Evolutionary conservation across 2,888 invertebrate species (phyloP), one percentile per base, ranked within the genome.

Genomic region (Scaptomyza cyrtandrae): DNA sequence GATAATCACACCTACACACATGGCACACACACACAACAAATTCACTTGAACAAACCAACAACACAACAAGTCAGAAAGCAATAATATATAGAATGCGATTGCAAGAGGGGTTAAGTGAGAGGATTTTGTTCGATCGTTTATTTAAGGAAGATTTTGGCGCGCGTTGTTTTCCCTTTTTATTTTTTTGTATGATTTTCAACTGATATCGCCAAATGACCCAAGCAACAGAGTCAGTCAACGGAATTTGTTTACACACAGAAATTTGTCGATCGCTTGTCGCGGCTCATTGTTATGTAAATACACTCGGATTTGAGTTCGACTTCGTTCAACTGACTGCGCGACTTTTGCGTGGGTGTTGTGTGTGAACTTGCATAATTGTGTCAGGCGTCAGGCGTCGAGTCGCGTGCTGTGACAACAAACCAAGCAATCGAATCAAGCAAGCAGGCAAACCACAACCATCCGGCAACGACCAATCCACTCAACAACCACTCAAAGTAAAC

Each of bases 351-450:
- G 84, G 84, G 84, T 88, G 84, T 83, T 80, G 69, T 76, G 49
- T 74, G 70, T 66, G 64, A 80, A 84, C 88, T 84, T 84, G 86
- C 86, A 88, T 84, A 84, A 88, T 86, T 84, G 78, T 84, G 88
- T 85, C 82, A 82, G 64, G 70, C 71, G 63, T 1, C 1, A 6
- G n/a, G 24, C 39, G 31, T 54, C 55, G 33, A 14, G 45, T 37
- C 61, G 65, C 65, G 75, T 63, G 86, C 72, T 79, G 70, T 73
- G 86, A 59, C 71, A 84, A 84, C 56, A 82, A 58, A 43, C 61
- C 24, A 24, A 5, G 24, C 24, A 24, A 24, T 24, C 24, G 24
- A 24, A 19, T 19, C 57, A 59, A 7, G 43, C 48, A 44, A 59
- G n/a, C n/a, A n/a, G n/a, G n/a, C n/a, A n/a, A n/a, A 33, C 52